Conservation (phyloP, 1,140 invertebrate genomes). For the Papilio polyxenes region DNA sequence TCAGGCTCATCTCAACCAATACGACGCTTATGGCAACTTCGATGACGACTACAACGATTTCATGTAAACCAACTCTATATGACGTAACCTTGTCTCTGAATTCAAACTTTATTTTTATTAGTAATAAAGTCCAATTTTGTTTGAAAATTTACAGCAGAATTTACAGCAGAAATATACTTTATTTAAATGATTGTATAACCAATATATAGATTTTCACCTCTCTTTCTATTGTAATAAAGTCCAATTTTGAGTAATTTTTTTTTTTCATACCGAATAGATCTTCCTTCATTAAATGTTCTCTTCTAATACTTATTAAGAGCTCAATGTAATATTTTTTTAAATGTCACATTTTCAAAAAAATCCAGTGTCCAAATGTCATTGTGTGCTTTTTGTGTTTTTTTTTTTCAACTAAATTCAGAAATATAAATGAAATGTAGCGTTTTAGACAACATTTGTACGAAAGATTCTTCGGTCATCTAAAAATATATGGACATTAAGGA, state of each 20-base stretch:
- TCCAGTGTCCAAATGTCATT: not conserved
- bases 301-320: constrained; percentile 6
- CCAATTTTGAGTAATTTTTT: not conserved
- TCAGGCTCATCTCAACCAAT: constrained; percentile 74
- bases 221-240: not conserved
- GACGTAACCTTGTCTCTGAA: constrained; percentile 41
- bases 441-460: no score
- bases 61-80: constrained; percentile 58
- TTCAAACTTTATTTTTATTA: not conserved
- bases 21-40: constrained; percentile 68
- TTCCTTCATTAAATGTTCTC: not conserved
- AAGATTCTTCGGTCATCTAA: no score
- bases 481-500: no score
- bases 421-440: no score
- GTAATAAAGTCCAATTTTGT: no score
- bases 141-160: no score
- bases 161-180: not conserved
- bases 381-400: not conserved
- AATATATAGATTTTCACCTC: no score
- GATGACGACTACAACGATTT: constrained; percentile 74
- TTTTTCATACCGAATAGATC: not conserved
- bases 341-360: not conserved
- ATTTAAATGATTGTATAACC: not conserved
- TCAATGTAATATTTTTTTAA: constrained; percentile 20
- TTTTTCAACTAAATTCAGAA: no score